Evolutionary conservation across 2,113 vertebrate genomes (phyloP), one percentile per base, ranked within the genome.

Genomic region (Odobenus rosmarus): DNA sequence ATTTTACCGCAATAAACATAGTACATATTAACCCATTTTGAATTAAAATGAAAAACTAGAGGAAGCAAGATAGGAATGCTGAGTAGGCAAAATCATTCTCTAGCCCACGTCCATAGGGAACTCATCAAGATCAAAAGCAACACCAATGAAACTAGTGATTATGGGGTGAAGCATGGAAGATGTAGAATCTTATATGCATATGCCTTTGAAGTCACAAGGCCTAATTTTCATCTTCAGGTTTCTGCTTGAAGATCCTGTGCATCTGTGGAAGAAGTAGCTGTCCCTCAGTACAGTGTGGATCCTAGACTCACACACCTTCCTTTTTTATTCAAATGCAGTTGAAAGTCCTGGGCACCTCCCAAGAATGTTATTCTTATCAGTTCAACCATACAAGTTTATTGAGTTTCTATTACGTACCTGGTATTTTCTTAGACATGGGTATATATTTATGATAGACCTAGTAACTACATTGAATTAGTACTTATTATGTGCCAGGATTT

Each of bases 131-230:
- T 61, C 42, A 79, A 51, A 80, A 71, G 36, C 62, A 46, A 51
- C 13, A 67, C 67, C n/a, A 14, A 2, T 1, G 9, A 36, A n/a
- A 24, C 23, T 11, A 9, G 42, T 6, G 10, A 12, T 42, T 15
- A 8, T 14, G 31, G 69, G 19, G 1, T 1, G 4, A 61, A 18
- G 2, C 33, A 19, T 4, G 24, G 53, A 46, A 46, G 28, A 6
- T 3, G 5, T 2, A 28, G 77, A 51, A 33, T 31, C 31, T 9
- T 5, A 3, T 13, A 12, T 31, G 19, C 39, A 3, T 4, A 11
- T 3, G 16, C 26, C 5, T 79, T 4, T 33, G 16, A 26, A 59
- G 49, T 12, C 31, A 31, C 24, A 51, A 16, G 55, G 14, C 16
- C 28, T 39, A 11, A 24, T 24, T 79, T 71, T 82, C 82, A 42